Base-by-base conservation (phyloP, 2,888 invertebrate species). In the Rhogogaster chlorosoma region DNA sequence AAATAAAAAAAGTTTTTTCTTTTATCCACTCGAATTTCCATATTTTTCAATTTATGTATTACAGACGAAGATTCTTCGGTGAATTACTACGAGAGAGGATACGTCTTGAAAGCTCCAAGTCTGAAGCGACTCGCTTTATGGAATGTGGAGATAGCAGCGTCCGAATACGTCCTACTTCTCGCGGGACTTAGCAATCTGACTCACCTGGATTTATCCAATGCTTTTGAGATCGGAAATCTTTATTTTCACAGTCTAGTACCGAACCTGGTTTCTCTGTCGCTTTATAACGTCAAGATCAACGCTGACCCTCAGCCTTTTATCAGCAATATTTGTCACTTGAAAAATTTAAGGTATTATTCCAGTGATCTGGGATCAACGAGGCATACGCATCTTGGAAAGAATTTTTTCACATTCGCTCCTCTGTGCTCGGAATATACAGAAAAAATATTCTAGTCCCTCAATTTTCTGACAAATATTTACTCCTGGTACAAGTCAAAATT, bases 201-300 rank as follows among this genome's bases (percentile, higher is more conserved):
- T 5, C 95, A 96, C 91, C 93, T 98, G 87, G 97, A 97, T 91
- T 93, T 98, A 57, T 96, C 97, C 0, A 95, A 96, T 88, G 97
- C 96, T 90, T 94, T 94, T 86, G 94, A 95, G 42, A 93, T 96
- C 32, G 95, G 95, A n/a, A 95, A 96, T 86, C 95, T 98, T 86
- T 95, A 95, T 90, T 97, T 96, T 91, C 94, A 97, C 42, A 94
- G 94, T 83, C 95, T 95, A 87, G 93, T 98, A 88, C 95, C 95
- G 45, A 95, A 96, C 90, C 94, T 99, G 87, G 94, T 95, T 32
- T 97, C 97, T 1, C 94, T 99, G 22, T 95, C 97, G 87, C 94
- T 99, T 75, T 97, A 98, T 92, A 97, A 98, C 94, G 97, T 98
- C 15, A 89, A 87, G 91, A 89, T 93, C 90, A 89, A 92, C 91